A percentile compares a stretch with the other conserved stretches of the same genome.
Conservation (phyloP, 1,140 invertebrate species). For the Apocrypta bakeri region DNA sequence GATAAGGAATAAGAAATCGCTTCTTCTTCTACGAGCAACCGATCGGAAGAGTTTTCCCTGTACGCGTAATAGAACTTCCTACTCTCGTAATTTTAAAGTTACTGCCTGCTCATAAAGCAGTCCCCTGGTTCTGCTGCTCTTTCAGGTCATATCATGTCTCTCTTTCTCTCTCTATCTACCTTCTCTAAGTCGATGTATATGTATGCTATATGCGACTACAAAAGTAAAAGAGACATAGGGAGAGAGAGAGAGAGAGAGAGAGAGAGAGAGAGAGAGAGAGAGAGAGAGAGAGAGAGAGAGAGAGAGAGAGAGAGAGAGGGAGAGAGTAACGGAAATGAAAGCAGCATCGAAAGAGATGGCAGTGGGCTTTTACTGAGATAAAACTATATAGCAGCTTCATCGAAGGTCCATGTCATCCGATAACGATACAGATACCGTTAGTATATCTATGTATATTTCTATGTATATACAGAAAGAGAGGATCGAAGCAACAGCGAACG, state of each 20-base stretch:
- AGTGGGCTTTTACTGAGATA: conserved; percentile 22
- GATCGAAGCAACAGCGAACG: background rate
- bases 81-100: conserved; percentile 52
- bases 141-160: background rate
- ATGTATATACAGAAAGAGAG: conserved; percentile 31
- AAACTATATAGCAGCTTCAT: background rate
- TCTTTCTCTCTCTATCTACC: too few species aligned
- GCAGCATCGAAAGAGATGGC: background rate
- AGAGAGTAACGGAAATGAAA: background rate
- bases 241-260: background rate
- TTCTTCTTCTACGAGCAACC: background rate
- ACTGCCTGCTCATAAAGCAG: conserved; percentile 51
- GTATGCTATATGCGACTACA: background rate
- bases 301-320: background rate
- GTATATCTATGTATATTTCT: too few species aligned
- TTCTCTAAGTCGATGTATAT: background rate
- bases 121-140: background rate
- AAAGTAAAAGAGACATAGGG: background rate
- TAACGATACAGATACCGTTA: conserved; percentile 13
- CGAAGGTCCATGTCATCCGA: conserved; percentile 48
- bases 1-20: conserved; percentile 42
- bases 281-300: background rate
- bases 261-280: background rate
- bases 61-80: conserved; percentile 45
- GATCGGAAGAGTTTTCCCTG: conserved; percentile 46